These are phyloP conservation scores for Nomada ruficornis DNA, from an alignment of 2,888 invertebrate genomes.

Conservation along the genomic window DNA sequence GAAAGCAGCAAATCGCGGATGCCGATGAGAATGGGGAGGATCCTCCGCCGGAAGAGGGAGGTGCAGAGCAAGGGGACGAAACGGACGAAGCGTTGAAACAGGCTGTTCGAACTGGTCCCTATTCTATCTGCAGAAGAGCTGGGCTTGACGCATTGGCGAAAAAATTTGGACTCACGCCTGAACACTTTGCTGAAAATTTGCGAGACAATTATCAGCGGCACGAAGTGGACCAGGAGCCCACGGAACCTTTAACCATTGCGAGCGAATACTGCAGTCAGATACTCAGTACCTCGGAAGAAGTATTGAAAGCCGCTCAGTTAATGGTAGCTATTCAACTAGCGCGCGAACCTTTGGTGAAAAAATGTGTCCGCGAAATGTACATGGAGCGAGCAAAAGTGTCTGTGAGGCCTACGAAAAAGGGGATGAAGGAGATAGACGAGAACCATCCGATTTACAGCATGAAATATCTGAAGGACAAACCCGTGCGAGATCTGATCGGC, in stretches of 20 bases:
- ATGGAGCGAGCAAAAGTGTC: slow-evolving; percentile 94
- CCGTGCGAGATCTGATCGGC: slow-evolving; percentile 93
- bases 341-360: slow-evolving; percentile 94
- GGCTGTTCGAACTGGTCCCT: slow-evolving; percentile 94
- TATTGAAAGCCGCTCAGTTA: slow-evolving; percentile 94
- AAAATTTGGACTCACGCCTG: slow-evolving; percentile 96
- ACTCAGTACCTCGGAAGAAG: slow-evolving; percentile 89
- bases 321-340: slow-evolving; percentile 98
- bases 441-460: slow-evolving; percentile 94
- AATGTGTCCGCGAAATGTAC: slow-evolving; percentile 93
- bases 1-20: slow-evolving; percentile 86
- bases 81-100: slow-evolving; percentile 90
- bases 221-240: slow-evolving; percentile 96
- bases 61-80: slow-evolving; percentile 85
- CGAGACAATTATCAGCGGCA: slow-evolving; percentile 97
- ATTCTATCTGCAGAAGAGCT: slow-evolving; percentile 93
- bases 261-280: slow-evolving; percentile 87
- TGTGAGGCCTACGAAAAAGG: slow-evolving; percentile 94
- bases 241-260: slow-evolving; percentile 92
- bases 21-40: slow-evolving; percentile 88
- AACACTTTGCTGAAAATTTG: slow-evolving; percentile 98
- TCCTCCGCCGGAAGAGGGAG: slow-evolving; percentile 86
- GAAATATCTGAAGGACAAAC: slow-evolving; percentile 97
- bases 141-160: slow-evolving; percentile 94
- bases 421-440: slow-evolving; percentile 98